These are phyloP conservation scores for Drosophila lacicola DNA, from an alignment of 2,888 invertebrate genomes.

Conservation along the genomic window DNA sequence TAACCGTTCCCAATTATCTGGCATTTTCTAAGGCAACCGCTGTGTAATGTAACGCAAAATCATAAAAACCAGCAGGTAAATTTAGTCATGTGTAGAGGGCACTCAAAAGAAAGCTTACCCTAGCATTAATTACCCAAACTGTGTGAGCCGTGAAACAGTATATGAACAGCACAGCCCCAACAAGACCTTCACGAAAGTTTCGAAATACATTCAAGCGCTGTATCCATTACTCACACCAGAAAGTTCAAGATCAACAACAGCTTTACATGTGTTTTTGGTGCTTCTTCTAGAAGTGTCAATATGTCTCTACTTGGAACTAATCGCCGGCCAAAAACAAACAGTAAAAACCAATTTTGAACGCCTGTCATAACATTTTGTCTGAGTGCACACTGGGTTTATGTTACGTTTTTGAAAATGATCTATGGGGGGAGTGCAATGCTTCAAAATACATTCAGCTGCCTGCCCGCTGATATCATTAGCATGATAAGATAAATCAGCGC, in stretches of 20 bases:
- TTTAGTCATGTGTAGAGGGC: slow-evolving; percentile 67
- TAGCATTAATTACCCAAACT: slow-evolving; percentile 13
- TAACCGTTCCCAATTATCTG: slow-evolving; percentile 21
- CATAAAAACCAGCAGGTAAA: slow-evolving; percentile 48
- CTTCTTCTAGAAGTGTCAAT: slow-evolving; percentile 6
- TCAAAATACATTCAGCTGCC: slow-evolving; percentile 6
- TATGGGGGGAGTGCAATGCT: slow-evolving; percentile 29
- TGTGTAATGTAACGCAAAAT: slow-evolving; percentile 12
- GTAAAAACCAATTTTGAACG: neutral
- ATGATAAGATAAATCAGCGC: slow-evolving; percentile 64
- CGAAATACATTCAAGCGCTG: slow-evolving; percentile 42
- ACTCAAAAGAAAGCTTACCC: slow-evolving; percentile 31
- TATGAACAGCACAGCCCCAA: slow-evolving; percentile 15
- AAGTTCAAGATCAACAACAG: slow-evolving; percentile 41
- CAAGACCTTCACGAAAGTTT: slow-evolving; percentile 61
- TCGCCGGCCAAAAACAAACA: neutral
- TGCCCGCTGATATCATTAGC: slow-evolving; percentile 40
- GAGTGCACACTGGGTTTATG: slow-evolving; percentile 21
- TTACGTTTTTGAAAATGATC: slow-evolving; percentile 15
- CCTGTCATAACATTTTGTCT: slow-evolving; percentile 5
- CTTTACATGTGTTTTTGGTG: neutral
- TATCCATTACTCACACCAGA: slow-evolving; percentile 33
- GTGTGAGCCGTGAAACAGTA: slow-evolving; percentile 22
- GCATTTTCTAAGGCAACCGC: slow-evolving; percentile 1
- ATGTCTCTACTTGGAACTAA: slow-evolving; percentile 2